Evolutionary conservation across 2,113 vertebrate species (phyloP), one percentile per base, ranked within the genome.

Genomic region (Thymallus thymallus): DNA sequence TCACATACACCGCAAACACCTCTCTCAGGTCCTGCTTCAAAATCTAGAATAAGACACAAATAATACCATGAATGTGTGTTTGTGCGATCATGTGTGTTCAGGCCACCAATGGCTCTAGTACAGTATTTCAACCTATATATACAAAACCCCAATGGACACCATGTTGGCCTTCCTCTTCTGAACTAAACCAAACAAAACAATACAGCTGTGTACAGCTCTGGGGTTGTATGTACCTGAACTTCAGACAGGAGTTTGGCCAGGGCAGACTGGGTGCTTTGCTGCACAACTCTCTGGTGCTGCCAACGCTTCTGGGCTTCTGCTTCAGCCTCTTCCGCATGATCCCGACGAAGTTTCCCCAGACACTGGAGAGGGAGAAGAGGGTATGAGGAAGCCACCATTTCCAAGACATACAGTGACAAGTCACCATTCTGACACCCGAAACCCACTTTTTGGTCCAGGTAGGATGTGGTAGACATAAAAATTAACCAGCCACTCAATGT

Each of bases 11-110:
- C 0, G 85, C 81, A 63, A 88, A 89, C 14, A 93, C 69, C 67
- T 92, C 88, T 30, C 86, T 88, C 71, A 93, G 65, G 68, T 88
- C 88, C 69, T 86, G 85, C 75, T 91, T 93, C 72, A 92, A 68
- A 13, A 69, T 82, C 92, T 93, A 68, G 26, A 62, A 56, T 45
- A 46, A 35, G 14, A 58, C 71, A 82, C 30, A 74, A 23, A 82
- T n/a, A 46, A 68, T 18, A 55, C 18, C n/a, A 60, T 60, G 5
- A 5, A 14, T 51, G 41, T 26, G 20, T 29, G 3, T 23, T 0
- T 56, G 46, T 69, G 68, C 18, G 23, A 13, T 9, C 20, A 6
- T 32, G 30, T 66, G 29, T 67, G 32, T n/a, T 10, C 60, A 23
- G 35, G 35, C 9, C 35, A 3, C 10, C 35, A 41, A 41, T 9